Percentiles rank a stretch among this genome's conserved stretches.
These are phyloP conservation scores for Eutolmus rufibarbis DNA, from an alignment of 2,888 invertebrate genomes.

Conservation along the genomic window DNA sequence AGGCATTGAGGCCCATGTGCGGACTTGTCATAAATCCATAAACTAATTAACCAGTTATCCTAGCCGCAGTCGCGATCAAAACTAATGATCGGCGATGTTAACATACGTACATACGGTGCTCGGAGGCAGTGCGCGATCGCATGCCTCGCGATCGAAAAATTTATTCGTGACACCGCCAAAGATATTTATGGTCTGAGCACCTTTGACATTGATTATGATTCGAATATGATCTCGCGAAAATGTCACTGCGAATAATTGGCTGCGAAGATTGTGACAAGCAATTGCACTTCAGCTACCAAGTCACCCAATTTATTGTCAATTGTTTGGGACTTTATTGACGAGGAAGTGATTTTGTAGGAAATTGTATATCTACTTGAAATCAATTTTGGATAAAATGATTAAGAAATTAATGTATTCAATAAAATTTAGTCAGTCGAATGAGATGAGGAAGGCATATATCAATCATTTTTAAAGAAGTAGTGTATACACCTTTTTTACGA, in stretches of 20 bases:
- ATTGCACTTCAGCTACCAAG: neutral
- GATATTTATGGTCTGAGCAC: neutral
- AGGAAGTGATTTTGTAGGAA: neutral
- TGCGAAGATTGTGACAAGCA: neutral
- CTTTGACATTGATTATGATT: neutral
- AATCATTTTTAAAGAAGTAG: too few species aligned
- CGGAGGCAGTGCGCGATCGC: neutral
- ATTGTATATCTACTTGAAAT: neutral
- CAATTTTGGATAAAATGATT: neutral
- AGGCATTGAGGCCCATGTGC: neutral
- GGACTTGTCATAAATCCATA: neutral
- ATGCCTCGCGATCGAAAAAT: neutral
- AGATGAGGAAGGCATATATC: too few species aligned
- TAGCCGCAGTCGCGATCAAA: neutral
- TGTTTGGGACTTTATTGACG: neutral
- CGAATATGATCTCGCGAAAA: neutral
- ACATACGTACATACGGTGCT: neutral
- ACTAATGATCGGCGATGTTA: neutral
- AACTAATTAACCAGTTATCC: conserved; percentile 9
- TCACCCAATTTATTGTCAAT: neutral
- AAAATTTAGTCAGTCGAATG: too few species aligned
- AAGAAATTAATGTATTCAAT: too few species aligned
- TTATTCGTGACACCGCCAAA: neutral
- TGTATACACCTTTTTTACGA: too few species aligned
- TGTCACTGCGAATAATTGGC: neutral